Conservation (phyloP, 2,797 vertebrate species). For the Amblyraja radiata region DNA sequence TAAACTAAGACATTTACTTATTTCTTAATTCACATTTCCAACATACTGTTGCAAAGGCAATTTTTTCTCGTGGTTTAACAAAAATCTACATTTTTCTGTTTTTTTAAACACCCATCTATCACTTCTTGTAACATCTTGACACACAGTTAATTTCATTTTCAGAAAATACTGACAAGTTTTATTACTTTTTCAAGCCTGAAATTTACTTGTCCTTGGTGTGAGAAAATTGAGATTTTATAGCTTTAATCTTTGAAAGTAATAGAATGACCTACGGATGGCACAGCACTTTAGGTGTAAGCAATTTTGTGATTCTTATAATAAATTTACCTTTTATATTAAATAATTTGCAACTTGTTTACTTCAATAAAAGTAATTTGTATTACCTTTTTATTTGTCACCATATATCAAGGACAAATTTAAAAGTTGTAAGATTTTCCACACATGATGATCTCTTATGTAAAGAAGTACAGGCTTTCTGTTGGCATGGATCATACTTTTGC, state of each 20-base stretch:
- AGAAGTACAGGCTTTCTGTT: too few species aligned
- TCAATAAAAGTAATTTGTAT: neutral
- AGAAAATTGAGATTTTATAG: constrained; percentile 48
- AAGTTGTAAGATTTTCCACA: neutral
- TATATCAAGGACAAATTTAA: neutral
- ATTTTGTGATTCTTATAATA: constrained; percentile 40
- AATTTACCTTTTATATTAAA: constrained; percentile 57
- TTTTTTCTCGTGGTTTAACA: neutral
- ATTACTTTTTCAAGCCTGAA: constrained; percentile 48
- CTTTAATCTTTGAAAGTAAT: constrained; percentile 47
- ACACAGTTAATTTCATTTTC: constrained; percentile 45
- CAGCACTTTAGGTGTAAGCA: constrained; percentile 13
- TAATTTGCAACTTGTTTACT: constrained; percentile 46
- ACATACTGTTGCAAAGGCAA: neutral
- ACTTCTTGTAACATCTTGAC: constrained; percentile 43
- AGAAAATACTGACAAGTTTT: constrained; percentile 45
- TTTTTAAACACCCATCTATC: constrained; percentile 47
- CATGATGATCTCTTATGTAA: neutral
- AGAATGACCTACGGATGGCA: constrained; percentile 42
- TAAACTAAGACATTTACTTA: neutral
- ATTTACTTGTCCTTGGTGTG: constrained; percentile 44
- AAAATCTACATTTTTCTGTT: constrained; percentile 35
- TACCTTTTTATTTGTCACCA: neutral
- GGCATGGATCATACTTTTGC: neutral
- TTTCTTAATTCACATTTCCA: neutral